Conservation (phyloP, 2,113 vertebrate genomes). For the Dascyllus trimaculatus region DNA sequence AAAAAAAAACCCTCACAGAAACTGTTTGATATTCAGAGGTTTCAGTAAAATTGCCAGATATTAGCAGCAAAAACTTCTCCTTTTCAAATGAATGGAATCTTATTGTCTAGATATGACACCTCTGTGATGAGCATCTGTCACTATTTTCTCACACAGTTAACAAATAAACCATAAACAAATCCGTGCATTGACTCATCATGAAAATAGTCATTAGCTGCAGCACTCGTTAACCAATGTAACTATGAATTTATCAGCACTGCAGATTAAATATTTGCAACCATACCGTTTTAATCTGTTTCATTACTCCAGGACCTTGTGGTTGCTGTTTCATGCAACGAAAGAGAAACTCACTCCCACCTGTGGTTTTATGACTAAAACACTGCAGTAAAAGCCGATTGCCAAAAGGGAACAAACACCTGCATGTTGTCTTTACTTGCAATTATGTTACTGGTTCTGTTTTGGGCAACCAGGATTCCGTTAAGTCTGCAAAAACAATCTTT, state of each 20-base stretch:
- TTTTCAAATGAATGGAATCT: too few relatives aligned
- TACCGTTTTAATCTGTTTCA: slow-evolving; percentile 14
- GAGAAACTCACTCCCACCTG: slow-evolving; percentile 1
- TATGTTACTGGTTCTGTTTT: slow-evolving; percentile 6
- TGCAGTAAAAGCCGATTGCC: slow-evolving; percentile 45
- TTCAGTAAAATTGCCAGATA: too few relatives aligned
- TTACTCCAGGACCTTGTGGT: background rate
- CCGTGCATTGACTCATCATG: too few relatives aligned
- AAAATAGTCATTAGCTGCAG: too few relatives aligned
- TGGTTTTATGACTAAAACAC: slow-evolving; percentile 27
- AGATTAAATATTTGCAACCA: slow-evolving; percentile 19
- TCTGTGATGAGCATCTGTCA: too few relatives aligned
- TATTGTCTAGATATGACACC: too few relatives aligned
- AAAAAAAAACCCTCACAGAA: too few relatives aligned
- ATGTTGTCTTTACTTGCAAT: slow-evolving; percentile 23
- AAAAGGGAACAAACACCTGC: slow-evolving; percentile 7
- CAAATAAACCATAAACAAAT: too few relatives aligned
- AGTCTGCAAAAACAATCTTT: background rate
- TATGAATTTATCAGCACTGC: background rate
- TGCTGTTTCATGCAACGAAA: slow-evolving; percentile 9
- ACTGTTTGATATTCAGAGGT: too few relatives aligned
- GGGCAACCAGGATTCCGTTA: background rate
- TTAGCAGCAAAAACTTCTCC: too few relatives aligned
- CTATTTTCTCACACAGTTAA: too few relatives aligned
- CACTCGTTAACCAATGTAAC: too few relatives aligned